Evolutionary conservation across 2,113 vertebrate genomes (phyloP), one percentile per base, ranked within the genome.

Genomic region (Herpailurus yagouaroundi): DNA sequence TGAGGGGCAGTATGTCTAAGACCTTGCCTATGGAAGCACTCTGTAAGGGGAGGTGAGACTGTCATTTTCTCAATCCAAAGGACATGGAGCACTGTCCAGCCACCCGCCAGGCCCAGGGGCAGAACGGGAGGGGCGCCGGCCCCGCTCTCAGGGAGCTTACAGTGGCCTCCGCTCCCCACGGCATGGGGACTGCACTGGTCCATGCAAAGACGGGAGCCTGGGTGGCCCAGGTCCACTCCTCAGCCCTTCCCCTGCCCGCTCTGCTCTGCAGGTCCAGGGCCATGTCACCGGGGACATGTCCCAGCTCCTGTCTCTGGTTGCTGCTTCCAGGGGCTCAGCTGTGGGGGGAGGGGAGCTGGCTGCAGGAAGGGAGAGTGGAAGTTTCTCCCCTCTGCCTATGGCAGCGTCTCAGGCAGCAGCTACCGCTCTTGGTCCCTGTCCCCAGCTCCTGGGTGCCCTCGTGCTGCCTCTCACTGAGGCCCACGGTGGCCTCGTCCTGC

Each of bases 231-330:
- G 14, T 45, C 29, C 36, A 6, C 48, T 14, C n/a, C 25, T 33
- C 55, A 1, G 4, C 9, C 4, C 19, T 23, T 4, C 14, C 48
- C 10, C 5, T 0, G 8, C 36, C 33, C 2, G 12, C 27, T 36
- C 13, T 45, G 41, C 41, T 10, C n/a, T 27, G 9, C 11, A 15
- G 33, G 52, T 18, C 33, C 60, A 19, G 71, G 19, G 18, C 33
- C 15, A 10, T 1, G 12, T 23, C 13, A 1, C 12, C 7, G 52
- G 14, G 18, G 14, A 38, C 38, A 23, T 48, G 25, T 68, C n/a
- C 12, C 10, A 25, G 83, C 14, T 31, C n/a, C 29, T 18, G 16
- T 41, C 41, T 45, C 15, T 2, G 41, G 38, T 10, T 73, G 33
- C 36, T 45, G 50, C 64, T 57, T 81, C 88, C n/a, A 33, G 48